phyloP scores from a whole-genome alignment of 2,797 vertebrate species.

The Oreochromis mossambicus region DNA sequence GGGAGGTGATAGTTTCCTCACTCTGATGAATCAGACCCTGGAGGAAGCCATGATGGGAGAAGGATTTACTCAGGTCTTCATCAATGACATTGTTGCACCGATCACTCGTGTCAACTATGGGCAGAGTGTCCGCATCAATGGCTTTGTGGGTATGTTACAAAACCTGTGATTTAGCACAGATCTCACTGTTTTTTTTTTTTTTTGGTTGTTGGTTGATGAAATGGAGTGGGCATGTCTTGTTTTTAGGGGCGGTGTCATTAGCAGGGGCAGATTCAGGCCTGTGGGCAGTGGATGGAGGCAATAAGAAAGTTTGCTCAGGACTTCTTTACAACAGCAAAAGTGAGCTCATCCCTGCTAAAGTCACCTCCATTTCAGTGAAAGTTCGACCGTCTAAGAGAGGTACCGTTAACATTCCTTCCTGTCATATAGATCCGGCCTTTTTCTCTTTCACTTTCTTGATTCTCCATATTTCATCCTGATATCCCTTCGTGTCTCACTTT shows the following conservation, averaged over 20 bases:
- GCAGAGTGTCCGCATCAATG: constrained; percentile 80
- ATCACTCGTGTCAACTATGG: constrained; percentile 82
- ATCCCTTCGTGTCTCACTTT: not conserved
- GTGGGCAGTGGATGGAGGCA: constrained; percentile 92
- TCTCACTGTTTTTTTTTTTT: accelerated
- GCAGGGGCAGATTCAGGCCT: constrained; percentile 77
- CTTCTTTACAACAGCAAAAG: constrained; percentile 86
- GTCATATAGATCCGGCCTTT: not conserved
- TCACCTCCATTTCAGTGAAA: constrained; percentile 81
- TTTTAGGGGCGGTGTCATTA: constrained; percentile 84
- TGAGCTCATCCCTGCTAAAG: constrained; percentile 80
- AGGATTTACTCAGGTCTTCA: constrained; percentile 88
- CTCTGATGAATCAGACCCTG: constrained; percentile 84
- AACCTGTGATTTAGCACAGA: not conserved
- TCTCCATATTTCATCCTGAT: not conserved
- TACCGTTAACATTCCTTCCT: constrained; percentile 29
- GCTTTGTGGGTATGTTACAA: constrained; percentile 83
- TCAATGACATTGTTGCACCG: constrained; percentile 83
- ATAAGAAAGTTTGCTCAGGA: constrained; percentile 84
- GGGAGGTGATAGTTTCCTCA: constrained; percentile 79
- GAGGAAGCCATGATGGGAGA: constrained; percentile 83
- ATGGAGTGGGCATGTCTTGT: not conserved
- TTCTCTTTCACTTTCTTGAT: not conserved
- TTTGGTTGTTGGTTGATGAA: not conserved
- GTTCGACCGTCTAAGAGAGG: constrained; percentile 72